Percentiles rank a stretch among this genome's conserved stretches.
Evolutionary conservation across 2,113 vertebrate genomes (phyloP).

Genomic region (Mormoops blainvillei): DNA sequence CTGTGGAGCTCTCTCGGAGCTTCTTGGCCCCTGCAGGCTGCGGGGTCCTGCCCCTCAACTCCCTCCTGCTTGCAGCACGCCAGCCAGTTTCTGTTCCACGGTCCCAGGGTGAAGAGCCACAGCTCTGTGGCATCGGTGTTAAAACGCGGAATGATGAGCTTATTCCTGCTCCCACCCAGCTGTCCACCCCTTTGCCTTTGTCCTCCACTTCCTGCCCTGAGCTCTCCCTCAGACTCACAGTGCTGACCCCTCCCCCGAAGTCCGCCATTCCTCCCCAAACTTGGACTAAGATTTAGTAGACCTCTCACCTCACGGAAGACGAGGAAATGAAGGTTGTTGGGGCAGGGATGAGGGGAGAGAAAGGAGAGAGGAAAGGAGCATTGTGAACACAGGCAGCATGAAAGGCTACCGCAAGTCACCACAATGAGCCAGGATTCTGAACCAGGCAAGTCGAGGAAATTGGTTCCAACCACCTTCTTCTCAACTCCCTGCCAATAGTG

Average conservation of each 20-base stretch:
- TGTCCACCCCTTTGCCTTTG: background rate
- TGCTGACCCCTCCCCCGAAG: background rate
- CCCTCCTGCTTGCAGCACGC: background rate
- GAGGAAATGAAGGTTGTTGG: background rate
- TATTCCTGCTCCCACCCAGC: background rate
- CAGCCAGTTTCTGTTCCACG: background rate
- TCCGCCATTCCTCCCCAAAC: background rate
- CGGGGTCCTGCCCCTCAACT: constrained; percentile 27
- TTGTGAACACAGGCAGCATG: too few relatives aligned
- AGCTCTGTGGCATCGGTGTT: fast-evolving
- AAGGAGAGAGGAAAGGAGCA: background rate
- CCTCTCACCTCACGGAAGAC: too few relatives aligned
- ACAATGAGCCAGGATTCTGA: background rate
- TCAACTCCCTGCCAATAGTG: background rate
- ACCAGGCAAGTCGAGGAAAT: background rate
- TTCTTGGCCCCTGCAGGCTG: background rate
- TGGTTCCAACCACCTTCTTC: background rate
- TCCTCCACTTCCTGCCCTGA: background rate
- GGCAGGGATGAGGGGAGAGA: background rate
- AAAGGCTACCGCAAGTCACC: background rate
- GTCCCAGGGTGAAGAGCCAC: background rate
- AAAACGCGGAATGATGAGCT: background rate
- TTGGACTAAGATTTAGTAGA: background rate
- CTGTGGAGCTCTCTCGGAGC: background rate
- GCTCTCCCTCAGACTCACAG: background rate